These are phyloP conservation scores for Trachythela sp. DNA, from an alignment of 64 coral and sea anemone genomes.

Conservation along the genomic window DNA sequence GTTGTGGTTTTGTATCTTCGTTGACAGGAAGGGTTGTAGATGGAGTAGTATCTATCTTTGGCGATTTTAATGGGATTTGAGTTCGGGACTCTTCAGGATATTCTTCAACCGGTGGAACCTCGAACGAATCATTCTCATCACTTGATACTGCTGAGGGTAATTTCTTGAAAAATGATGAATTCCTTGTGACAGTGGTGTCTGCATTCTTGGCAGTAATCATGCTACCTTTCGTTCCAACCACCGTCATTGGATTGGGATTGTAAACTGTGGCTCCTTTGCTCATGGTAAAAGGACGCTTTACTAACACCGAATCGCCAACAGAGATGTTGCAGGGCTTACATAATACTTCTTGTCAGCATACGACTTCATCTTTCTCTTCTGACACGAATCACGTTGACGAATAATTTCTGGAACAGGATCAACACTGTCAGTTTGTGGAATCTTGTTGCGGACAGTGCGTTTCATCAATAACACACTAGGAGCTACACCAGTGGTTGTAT, in stretches of 20 bases:
- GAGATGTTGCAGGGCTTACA: slow-evolving; percentile 38
- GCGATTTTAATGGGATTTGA: too few species aligned
- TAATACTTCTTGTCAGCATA: slow-evolving; percentile 31
- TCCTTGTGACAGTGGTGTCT: slow-evolving; percentile 31
- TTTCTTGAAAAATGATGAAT: slow-evolving; percentile 39
- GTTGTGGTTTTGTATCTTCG: too few species aligned
- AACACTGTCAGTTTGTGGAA: slow-evolving; percentile 34
- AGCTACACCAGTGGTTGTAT: slow-evolving; percentile 23
- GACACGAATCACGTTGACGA: slow-evolving; percentile 24
- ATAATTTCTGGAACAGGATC: slow-evolving; percentile 38
- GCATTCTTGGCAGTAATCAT: slow-evolving; percentile 36
- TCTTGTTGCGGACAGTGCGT: slow-evolving; percentile 33
- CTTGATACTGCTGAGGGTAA: background rate
- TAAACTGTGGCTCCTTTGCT: slow-evolving; percentile 34
- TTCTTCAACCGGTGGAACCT: too few species aligned
- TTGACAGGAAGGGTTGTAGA: too few species aligned
- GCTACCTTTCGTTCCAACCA: slow-evolving; percentile 34
- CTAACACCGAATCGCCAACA: slow-evolving; percentile 30
- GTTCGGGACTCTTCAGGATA: too few species aligned
- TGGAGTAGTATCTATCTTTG: too few species aligned
- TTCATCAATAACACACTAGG: slow-evolving; percentile 31
- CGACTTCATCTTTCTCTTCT: slow-evolving; percentile 27
- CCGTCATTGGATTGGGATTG: slow-evolving; percentile 12
- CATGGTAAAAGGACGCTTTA: slow-evolving; percentile 26
- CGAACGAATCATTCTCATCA: too few species aligned